phyloP scores from a whole-genome alignment of 2,113 vertebrate genomes.

The Apeltes quadracus region DNA sequence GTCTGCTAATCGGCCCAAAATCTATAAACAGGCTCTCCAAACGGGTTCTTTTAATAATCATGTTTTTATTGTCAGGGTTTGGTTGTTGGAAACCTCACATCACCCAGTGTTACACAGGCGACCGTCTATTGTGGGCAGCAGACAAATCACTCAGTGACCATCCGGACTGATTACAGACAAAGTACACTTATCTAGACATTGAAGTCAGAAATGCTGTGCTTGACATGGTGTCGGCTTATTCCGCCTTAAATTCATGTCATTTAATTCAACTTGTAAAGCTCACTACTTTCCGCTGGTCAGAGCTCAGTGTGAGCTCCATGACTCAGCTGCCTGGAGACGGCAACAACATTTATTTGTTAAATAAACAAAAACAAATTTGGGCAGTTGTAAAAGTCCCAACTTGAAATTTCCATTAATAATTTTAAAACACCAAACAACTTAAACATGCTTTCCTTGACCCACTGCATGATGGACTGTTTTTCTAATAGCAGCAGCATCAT shows the following conservation, averaged over 20 bases:
- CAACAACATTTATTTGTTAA: not conserved
- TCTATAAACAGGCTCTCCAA: not conserved
- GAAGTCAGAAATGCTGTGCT: not conserved
- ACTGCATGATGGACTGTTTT: not conserved
- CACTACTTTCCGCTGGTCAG: not conserved
- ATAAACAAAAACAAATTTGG: too few species aligned
- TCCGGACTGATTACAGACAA: not conserved
- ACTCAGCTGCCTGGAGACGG: not conserved
- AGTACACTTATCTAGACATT: not conserved
- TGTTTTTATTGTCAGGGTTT: conserved; percentile 25
- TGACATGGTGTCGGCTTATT: not conserved
- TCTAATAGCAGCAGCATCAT: not conserved
- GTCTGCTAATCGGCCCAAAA: not conserved
- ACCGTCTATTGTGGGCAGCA: not conserved
- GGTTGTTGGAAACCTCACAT: conserved; percentile 7
- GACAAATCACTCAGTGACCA: not conserved
- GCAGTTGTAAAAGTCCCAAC: not conserved
- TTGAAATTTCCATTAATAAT: not conserved
- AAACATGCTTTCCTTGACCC: not conserved
- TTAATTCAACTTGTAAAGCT: not conserved
- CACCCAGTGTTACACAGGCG: not conserved
- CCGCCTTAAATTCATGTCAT: not conserved
- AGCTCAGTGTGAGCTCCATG: not conserved
- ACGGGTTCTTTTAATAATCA: not conserved
- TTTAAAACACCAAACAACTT: not conserved